Evolutionary conservation across 1,140 invertebrate genomes (phyloP).

Genomic region (Zaprionus ornatus): DNA sequence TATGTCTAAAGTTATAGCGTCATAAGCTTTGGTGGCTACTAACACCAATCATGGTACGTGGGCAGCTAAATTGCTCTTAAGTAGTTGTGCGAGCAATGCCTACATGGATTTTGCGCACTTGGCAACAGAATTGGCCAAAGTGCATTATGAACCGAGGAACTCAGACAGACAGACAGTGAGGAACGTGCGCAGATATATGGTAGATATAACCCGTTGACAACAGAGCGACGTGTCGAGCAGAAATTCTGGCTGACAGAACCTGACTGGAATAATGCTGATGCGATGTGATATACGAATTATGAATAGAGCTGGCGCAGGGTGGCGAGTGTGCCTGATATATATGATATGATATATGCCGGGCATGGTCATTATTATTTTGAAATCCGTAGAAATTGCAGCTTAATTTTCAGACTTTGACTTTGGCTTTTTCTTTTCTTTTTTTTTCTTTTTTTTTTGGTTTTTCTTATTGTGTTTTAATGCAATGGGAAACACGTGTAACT

Average conservation of each 20-base stretch:
- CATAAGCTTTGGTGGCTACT: slow-evolving; percentile 5
- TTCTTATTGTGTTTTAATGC: slow-evolving; percentile 59
- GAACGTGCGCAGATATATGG: slow-evolving; percentile 62
- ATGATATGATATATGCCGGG: neutral
- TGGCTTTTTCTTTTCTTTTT: slow-evolving; percentile 41
- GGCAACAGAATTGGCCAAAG: slow-evolving; percentile 55
- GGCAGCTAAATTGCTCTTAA: slow-evolving; percentile 44
- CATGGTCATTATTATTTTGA: slow-evolving; percentile 31
- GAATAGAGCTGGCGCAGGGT: slow-evolving; percentile 48
- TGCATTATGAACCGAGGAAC: slow-evolving; percentile 43
- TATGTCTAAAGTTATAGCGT: neutral
- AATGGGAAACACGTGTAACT: slow-evolving; percentile 72
- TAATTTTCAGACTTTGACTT: slow-evolving; percentile 32
- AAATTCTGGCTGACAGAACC: slow-evolving; percentile 55
- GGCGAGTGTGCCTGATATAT: neutral
- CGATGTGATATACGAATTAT: slow-evolving; percentile 68
- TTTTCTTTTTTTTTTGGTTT: slow-evolving; percentile 23
- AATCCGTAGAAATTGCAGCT: slow-evolving; percentile 43
- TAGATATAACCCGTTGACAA: slow-evolving; percentile 47
- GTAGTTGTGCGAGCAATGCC: slow-evolving; percentile 50
- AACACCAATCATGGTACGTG: slow-evolving; percentile 12
- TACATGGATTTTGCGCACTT: slow-evolving; percentile 63
- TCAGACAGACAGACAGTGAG: slow-evolving; percentile 13
- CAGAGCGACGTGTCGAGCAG: slow-evolving; percentile 51
- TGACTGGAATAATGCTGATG: slow-evolving; percentile 80